A percentile compares a stretch with the other conserved stretches of the same genome.
These are phyloP conservation scores for Columbina picui DNA, from an alignment of 2,113 vertebrate genomes.

Conservation along the genomic window DNA sequence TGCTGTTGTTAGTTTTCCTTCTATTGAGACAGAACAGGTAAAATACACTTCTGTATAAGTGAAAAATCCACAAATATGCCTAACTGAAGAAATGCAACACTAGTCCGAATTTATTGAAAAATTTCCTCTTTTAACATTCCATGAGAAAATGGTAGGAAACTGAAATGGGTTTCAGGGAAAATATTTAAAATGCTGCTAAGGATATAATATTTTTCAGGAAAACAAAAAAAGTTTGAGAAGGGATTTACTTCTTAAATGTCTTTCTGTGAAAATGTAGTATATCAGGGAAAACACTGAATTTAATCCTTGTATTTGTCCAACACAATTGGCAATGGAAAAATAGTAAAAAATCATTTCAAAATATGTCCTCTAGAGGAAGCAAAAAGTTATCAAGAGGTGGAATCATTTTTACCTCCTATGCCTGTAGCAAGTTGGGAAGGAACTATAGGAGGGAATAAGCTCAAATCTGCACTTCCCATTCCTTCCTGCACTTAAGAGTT, in stretches of 20 bases:
- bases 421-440: neutral
- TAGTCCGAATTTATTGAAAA: neutral
- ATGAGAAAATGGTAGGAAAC: neutral
- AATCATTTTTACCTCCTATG: neutral
- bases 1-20: constrained; percentile 18
- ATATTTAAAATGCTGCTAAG: neutral
- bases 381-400: neutral
- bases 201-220: neutral
- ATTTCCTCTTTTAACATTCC: neutral
- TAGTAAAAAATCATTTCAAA: neutral
- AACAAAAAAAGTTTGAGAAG: neutral
- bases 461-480: neutral
- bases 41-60: neutral
- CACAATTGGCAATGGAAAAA: neutral
- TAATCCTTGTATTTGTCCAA: neutral
- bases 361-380: neutral
- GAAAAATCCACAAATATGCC: neutral
- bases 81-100: neutral
- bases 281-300: neutral
- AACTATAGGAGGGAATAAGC: neutral
- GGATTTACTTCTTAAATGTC: neutral
- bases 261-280: neutral
- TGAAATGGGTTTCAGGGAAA: neutral
- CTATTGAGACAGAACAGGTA: neutral
- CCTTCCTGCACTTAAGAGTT: neutral